Conservation (phyloP, 2,888 invertebrate genomes). For the Matsumyia berberina region DNA sequence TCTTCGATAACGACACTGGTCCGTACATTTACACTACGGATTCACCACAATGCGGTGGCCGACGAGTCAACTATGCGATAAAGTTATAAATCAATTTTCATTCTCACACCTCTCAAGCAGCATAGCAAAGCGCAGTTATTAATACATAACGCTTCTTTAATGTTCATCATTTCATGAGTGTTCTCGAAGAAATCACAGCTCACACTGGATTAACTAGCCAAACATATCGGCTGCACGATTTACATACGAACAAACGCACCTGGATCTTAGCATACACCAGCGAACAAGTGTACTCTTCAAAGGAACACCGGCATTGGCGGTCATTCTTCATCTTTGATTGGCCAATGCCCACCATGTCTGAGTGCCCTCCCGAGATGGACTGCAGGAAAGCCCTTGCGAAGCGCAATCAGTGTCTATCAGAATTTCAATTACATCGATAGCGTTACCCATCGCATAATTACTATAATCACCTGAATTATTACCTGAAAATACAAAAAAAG, state of each 20-base stretch:
- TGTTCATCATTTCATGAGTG: background rate
- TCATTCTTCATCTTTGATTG: conserved; percentile 75
- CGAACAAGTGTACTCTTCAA: conserved; percentile 42
- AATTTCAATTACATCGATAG: conserved; percentile 85
- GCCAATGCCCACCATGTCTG: conserved; percentile 65
- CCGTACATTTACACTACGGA: background rate
- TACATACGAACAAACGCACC: conserved; percentile 45
- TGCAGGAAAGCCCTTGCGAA: conserved; percentile 67
- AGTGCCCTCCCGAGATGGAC: conserved; percentile 41
- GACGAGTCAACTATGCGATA: background rate
- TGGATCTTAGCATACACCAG: conserved; percentile 29
- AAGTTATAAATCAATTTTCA: background rate
- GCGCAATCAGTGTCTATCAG: conserved; percentile 85
- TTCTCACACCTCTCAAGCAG: background rate
- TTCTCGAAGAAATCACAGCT: background rate
- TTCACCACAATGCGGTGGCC: background rate
- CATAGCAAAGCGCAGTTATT: conserved; percentile 16
- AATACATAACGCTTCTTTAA: conserved; percentile 25
- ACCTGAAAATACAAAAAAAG: conserved; percentile 79
- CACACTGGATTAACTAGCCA: conserved; percentile 32
- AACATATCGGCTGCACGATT: conserved; percentile 32
- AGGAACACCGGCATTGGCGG: conserved; percentile 71
- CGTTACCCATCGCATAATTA: conserved; percentile 85
- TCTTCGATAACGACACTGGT: too few relatives aligned
- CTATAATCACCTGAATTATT: conserved; percentile 85